Conservation (phyloP, 2,113 vertebrate genomes). For the Dromiciops gliroides region DNA sequence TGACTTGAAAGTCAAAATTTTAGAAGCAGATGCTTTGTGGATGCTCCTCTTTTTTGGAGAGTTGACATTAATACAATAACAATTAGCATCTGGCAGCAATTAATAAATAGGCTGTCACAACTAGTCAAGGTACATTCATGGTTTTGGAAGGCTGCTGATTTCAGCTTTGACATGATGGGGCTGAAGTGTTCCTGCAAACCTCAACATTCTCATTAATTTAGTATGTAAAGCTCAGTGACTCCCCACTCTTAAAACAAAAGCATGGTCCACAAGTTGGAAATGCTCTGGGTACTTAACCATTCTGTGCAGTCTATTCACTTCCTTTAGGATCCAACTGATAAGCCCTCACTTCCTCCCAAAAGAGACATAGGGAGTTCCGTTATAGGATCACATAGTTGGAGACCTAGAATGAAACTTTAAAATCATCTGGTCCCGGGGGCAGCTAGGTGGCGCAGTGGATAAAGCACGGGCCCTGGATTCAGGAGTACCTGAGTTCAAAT, state of each 20-base stretch:
- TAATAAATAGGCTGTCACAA: constrained; percentile 73
- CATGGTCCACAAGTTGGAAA: neutral
- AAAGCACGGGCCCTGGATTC: too few species aligned
- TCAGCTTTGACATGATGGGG: constrained; percentile 59
- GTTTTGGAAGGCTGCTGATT: constrained; percentile 60
- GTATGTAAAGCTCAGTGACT: constrained; percentile 38
- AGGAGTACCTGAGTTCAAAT: too few species aligned
- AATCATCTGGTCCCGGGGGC: neutral
- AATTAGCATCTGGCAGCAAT: constrained; percentile 74
- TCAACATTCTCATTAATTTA: constrained; percentile 57
- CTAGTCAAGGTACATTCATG: constrained; percentile 49
- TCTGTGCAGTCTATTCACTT: constrained; percentile 32
- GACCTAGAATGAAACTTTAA: neutral
- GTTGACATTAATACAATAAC: constrained; percentile 56
- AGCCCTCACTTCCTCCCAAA: neutral
- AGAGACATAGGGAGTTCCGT: too few species aligned
- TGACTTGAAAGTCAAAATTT: constrained; percentile 48
- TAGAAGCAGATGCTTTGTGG: constrained; percentile 48
- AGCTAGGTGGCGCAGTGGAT: too few species aligned
- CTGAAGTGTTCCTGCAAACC: constrained; percentile 60
- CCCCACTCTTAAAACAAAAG: neutral
- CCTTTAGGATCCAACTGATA: neutral
- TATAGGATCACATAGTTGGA: too few species aligned
- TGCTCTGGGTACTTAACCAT: neutral
- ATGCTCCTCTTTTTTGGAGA: constrained; percentile 52